phyloP scores from a whole-genome alignment of 1,140 invertebrate species.

The Lepidurus apus region DNA sequence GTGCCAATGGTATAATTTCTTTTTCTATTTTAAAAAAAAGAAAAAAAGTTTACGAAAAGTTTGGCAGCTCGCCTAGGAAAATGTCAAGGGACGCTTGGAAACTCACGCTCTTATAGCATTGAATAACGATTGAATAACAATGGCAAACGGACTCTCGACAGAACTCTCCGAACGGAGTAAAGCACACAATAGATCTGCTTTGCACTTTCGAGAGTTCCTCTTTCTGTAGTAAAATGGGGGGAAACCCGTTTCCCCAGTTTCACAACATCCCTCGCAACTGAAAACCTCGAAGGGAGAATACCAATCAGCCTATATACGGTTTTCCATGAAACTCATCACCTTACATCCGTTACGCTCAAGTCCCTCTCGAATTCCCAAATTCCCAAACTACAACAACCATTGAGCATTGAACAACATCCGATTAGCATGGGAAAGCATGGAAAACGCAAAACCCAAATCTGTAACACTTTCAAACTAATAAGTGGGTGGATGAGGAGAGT shows the following conservation, averaged over 20 bases:
- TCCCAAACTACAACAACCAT: too few relatives aligned
- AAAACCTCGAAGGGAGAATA: neutral
- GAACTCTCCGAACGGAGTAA: neutral
- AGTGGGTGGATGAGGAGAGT: too few relatives aligned
- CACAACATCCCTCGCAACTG: neutral
- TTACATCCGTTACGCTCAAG: too few relatives aligned
- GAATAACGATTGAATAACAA: neutral
- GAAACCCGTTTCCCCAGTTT: neutral
- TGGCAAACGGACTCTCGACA: neutral
- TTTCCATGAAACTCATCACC: neutral
- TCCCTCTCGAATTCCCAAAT: too few relatives aligned
- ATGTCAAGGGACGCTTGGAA: neutral
- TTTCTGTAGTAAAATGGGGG: neutral
- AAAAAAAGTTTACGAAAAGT: too few relatives aligned
- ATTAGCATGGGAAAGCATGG: too few relatives aligned
- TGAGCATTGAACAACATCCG: too few relatives aligned
- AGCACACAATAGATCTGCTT: constrained; percentile 6
- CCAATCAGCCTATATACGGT: neutral
- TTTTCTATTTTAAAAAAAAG: neutral
- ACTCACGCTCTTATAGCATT: neutral
- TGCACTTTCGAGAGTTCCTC: neutral
- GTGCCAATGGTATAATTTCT: neutral
- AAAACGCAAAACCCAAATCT: too few relatives aligned
- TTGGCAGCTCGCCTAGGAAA: too few relatives aligned
- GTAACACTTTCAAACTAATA: too few relatives aligned